Evolutionary conservation across 2,113 vertebrate species (phyloP).

Genomic region (Bucco capensis): DNA sequence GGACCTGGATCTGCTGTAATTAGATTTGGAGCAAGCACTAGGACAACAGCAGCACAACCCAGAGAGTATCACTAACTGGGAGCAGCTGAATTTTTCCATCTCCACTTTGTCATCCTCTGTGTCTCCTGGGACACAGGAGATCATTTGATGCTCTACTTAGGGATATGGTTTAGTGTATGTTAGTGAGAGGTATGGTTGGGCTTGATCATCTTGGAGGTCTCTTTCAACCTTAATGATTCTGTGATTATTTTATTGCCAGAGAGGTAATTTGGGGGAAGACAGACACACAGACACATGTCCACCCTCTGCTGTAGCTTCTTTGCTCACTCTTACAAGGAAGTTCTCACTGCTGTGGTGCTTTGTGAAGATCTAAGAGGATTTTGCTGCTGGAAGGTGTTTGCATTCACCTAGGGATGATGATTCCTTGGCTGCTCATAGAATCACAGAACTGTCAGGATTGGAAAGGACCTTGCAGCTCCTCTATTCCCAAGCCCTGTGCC

Average conservation of each 20-base stretch:
- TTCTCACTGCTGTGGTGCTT: not conserved
- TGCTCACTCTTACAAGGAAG: accelerated
- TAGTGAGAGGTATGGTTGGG: no score
- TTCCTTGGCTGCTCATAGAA: not conserved
- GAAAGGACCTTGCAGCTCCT: no score
- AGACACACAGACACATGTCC: no score
- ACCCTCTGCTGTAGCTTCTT: not conserved
- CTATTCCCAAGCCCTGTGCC: no score
- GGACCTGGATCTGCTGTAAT: not conserved
- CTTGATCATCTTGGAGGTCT: no score
- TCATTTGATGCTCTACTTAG: no score
- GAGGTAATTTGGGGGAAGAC: not conserved
- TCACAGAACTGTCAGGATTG: no score
- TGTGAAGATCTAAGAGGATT: not conserved
- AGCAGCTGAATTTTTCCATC: not conserved
- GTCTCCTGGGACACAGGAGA: not conserved
- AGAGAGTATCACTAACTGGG: not conserved
- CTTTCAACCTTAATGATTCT: no score
- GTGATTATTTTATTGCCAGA: not conserved
- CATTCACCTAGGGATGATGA: not conserved
- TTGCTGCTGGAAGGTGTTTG: not conserved
- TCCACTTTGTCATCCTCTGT: not conserved
- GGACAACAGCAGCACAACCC: not conserved
- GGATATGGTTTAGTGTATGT: no score
- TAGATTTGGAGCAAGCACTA: not conserved